Evolutionary conservation across 2,113 vertebrate genomes (phyloP), one percentile per base, ranked within the genome.

Genomic region (Piprites chloris): DNA sequence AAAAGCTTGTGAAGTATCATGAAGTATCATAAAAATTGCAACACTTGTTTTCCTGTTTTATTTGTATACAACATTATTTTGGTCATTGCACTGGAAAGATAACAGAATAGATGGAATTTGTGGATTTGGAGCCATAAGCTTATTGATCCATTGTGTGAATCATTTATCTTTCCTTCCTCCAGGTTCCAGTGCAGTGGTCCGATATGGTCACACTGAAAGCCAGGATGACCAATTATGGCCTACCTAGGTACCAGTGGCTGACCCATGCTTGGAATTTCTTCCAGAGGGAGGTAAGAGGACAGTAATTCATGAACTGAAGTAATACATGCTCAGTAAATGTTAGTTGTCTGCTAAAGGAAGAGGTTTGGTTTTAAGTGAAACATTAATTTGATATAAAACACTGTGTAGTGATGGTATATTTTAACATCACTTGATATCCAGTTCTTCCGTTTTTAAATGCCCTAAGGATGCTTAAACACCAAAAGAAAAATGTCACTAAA

Each of bases 221-320:
- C 71, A 98, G 99, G 90, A 99, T 99, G 99, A 98, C 98, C 32
- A 99, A 98, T 96, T 99, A 98, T 8, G 99, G 99, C 41, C 97
- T 99, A 56, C 99, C 99, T 84, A 98, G 98, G 61, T 99, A 99
- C 96, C 99, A 98, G 94, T 99, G 99, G 99, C 98, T 99, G 82
- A 99, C 99, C 74, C 99, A 99, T 77, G 99, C 99, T 95, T 99
- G 99, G 99, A 99, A 99, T 98, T 98, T 98, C 97, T 99, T 99
- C 98, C 99, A 99, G 97, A 98, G 98, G n/a, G 98, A 99, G 99
- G 99, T 99, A 96, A 98, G 97, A 89, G 11, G 24, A 47, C 3
- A 7, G 16, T 78, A 87, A 24, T 68, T 74, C 2, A 47, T 61
- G 24, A 86, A 27, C 69, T 85, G 24, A 61, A 71, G 39, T 33